Evolutionary conservation across 2,113 vertebrate species (phyloP).

Genomic region (Corynorhinus townsendii): DNA sequence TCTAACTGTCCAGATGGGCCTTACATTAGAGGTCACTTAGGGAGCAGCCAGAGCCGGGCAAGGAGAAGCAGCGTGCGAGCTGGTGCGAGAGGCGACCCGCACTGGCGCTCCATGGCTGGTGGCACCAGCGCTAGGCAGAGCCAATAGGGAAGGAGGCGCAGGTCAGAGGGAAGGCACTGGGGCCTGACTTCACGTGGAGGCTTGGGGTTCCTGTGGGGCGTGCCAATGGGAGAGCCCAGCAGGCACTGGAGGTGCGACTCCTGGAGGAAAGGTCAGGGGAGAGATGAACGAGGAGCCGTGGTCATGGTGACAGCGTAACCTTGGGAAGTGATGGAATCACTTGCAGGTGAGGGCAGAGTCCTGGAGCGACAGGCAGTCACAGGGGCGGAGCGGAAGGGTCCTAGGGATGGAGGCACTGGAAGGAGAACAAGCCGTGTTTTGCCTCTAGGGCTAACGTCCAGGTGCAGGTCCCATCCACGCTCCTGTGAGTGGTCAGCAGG

Average conservation of each 20-base stretch:
- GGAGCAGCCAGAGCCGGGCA: background rate
- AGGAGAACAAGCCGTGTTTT: too few relatives aligned
- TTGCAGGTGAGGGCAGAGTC: background rate
- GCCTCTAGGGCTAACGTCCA: too few relatives aligned
- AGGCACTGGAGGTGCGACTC: background rate
- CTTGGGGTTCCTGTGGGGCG: background rate
- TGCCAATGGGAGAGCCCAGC: background rate
- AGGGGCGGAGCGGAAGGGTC: background rate
- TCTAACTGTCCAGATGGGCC: background rate
- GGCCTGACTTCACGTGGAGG: too few relatives aligned
- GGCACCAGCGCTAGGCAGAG: too few relatives aligned
- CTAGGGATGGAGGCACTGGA: background rate
- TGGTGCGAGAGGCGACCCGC: background rate
- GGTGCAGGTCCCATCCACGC: too few relatives aligned
- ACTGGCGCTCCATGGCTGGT: too few relatives aligned
- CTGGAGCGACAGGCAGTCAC: background rate
- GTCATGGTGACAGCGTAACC: background rate
- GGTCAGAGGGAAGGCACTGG: too few relatives aligned
- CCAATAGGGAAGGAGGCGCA: too few relatives aligned
- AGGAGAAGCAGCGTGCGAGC: too few relatives aligned
- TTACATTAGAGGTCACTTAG: fast-evolving
- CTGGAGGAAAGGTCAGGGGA: background rate
- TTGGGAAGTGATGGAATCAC: background rate
- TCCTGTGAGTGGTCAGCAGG: too few relatives aligned
- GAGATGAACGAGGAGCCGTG: background rate